Percentiles rank a stretch among this genome's conserved stretches.
Evolutionary conservation across 2,888 invertebrate species (phyloP).

Genomic region (Schizaphis graminum): DNA sequence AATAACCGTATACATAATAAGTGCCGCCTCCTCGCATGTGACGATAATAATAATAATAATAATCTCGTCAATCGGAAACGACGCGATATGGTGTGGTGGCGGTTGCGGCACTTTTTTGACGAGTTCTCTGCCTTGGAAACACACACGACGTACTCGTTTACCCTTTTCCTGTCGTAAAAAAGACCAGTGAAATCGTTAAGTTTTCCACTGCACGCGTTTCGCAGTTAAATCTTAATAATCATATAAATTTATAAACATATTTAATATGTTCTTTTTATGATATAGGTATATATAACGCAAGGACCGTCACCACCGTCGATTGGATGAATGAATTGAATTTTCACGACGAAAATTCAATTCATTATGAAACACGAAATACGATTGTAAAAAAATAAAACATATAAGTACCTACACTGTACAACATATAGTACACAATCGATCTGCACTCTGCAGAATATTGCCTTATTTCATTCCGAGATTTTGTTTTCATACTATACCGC

Average conservation of each 20-base stretch:
- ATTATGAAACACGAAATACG: conserved; percentile 1
- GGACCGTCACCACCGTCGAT: neutral
- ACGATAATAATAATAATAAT: conserved; percentile 56
- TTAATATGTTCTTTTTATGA: neutral
- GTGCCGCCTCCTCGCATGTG: conserved; percentile 53
- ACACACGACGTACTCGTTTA: neutral
- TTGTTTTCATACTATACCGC: neutral
- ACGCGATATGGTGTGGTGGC: neutral
- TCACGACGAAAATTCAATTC: neutral
- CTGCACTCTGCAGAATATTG: neutral
- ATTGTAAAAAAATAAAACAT: neutral
- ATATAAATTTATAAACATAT: too few relatives aligned
- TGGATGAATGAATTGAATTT: neutral
- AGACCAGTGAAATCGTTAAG: neutral
- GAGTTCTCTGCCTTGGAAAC: neutral
- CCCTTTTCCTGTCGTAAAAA: conserved; percentile 54
- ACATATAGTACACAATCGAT: neutral
- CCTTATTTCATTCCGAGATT: neutral
- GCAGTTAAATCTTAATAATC: neutral
- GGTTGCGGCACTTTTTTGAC: conserved; percentile 41
- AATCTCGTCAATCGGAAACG: conserved; percentile 57
- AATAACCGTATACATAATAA: conserved; percentile 21
- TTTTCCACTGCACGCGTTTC: neutral
- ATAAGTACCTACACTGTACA: neutral
- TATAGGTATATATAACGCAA: neutral